Conservation (phyloP, 2,113 vertebrate genomes). For the Nothoprocta pentlandii region DNA sequence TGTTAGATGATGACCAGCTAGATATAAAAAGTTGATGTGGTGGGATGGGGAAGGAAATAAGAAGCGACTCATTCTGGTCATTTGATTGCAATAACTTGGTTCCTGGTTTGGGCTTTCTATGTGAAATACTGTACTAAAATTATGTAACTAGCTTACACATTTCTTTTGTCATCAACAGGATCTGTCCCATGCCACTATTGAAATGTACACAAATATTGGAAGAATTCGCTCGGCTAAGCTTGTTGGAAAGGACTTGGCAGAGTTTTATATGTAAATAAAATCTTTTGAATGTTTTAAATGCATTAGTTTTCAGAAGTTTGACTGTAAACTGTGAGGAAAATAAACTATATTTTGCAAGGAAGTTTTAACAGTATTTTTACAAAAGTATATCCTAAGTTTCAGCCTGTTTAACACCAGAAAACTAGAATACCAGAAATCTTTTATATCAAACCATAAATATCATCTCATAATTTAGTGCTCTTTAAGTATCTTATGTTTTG, state of each 20-base stretch:
- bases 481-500: background rate
- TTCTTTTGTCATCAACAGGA: conserved; percentile 81
- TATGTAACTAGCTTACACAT: background rate
- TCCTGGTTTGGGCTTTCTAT: background rate
- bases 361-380: background rate
- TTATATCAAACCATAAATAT: background rate
- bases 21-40: background rate
- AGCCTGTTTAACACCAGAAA: background rate
- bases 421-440: background rate
- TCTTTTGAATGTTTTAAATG: conserved; percentile 9
- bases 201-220: conserved; percentile 93
- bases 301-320: background rate
- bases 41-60: background rate
- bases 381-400: background rate
- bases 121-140: background rate
- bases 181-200: conserved; percentile 93
- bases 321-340: background rate
- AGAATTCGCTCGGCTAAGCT: conserved; percentile 90
- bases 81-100: background rate
- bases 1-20: background rate
- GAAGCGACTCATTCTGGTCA: background rate
- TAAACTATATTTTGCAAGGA: background rate
- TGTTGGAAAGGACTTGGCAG: conserved; percentile 95
- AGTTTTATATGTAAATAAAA: conserved; percentile 93
- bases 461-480: background rate